phyloP scores from a whole-genome alignment of 2,888 invertebrate species.

The Drosophila anceps region DNA sequence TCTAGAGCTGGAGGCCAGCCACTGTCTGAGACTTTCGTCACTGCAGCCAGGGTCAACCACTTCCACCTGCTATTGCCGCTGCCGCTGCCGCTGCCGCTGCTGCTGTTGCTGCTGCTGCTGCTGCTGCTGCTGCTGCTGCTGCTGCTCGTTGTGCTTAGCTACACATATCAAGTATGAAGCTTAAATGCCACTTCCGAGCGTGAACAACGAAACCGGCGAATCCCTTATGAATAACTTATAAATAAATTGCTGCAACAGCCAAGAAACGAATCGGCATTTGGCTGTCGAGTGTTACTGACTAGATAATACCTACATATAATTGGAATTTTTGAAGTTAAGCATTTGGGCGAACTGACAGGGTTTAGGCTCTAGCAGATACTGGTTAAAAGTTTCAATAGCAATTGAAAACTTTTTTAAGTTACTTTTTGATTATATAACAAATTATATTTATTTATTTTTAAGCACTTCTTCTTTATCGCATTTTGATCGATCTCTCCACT shows the following conservation, averaged over 20 bases:
- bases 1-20: slow-evolving; percentile 34
- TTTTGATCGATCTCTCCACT: not conserved
- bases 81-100: too few species aligned
- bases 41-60: slow-evolving; percentile 52
- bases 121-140: not conserved
- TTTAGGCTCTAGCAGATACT: not conserved
- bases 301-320: not conserved
- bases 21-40: slow-evolving; percentile 22
- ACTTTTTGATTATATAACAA: not conserved
- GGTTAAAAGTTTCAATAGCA: not conserved
- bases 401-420: not conserved
- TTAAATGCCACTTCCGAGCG: slow-evolving; percentile 45
- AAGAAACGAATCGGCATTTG: not conserved
- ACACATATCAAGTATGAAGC: slow-evolving; percentile 26
- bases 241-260: slow-evolving; percentile 27
- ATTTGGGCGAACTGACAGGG: not conserved
- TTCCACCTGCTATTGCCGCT: slow-evolving; percentile 46
- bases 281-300: not conserved
- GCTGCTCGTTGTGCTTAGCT: slow-evolving; percentile 15
- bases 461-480: not conserved
- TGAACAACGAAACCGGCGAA: slow-evolving; percentile 4
- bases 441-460: not conserved
- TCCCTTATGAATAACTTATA: slow-evolving; percentile 28
- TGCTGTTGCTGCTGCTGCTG: slow-evolving; percentile 38
- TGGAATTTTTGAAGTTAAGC: not conserved